Conservation (phyloP, 1,140 invertebrate species). For the Bombus consobrinus region DNA sequence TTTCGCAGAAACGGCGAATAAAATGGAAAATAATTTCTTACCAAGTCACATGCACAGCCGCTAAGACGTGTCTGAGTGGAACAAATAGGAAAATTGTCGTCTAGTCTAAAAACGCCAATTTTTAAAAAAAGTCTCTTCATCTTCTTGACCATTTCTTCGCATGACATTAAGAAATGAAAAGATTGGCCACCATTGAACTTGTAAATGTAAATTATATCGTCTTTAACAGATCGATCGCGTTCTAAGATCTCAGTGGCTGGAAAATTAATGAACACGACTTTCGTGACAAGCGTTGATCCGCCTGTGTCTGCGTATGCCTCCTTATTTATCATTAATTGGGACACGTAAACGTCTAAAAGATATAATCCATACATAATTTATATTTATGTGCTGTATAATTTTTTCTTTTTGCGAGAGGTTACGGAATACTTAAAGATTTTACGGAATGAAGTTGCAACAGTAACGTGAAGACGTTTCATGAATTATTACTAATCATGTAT, state of each 20-base stretch:
- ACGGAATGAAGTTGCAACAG: conserved; percentile 11
- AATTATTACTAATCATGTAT: background rate
- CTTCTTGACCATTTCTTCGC: background rate
- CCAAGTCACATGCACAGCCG: conserved; percentile 43
- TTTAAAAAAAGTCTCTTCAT: conserved; percentile 8
- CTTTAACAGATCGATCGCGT: background rate
- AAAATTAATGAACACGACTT: conserved; percentile 16
- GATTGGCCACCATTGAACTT: conserved; percentile 8
- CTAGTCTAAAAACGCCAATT: conserved; percentile 21
- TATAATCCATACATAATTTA: conserved; percentile 14
- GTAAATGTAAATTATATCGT: conserved; percentile 12
- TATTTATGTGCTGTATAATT: no score
- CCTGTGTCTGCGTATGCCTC: background rate
- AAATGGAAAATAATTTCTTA: background rate
- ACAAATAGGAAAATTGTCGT: conserved; percentile 32
- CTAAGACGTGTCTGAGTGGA: background rate
- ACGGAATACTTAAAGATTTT: conserved; percentile 23
- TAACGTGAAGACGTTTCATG: background rate
- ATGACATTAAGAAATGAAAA: conserved; percentile 12
- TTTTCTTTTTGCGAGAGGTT: conserved; percentile 5
- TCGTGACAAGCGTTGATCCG: background rate
- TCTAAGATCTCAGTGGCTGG: background rate
- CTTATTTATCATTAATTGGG: conserved; percentile 19
- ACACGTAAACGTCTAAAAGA: conserved; percentile 12
- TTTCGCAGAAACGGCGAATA: background rate